Evolutionary conservation across 2,113 vertebrate genomes (phyloP).

Genomic region (Carlito syrichta): DNA sequence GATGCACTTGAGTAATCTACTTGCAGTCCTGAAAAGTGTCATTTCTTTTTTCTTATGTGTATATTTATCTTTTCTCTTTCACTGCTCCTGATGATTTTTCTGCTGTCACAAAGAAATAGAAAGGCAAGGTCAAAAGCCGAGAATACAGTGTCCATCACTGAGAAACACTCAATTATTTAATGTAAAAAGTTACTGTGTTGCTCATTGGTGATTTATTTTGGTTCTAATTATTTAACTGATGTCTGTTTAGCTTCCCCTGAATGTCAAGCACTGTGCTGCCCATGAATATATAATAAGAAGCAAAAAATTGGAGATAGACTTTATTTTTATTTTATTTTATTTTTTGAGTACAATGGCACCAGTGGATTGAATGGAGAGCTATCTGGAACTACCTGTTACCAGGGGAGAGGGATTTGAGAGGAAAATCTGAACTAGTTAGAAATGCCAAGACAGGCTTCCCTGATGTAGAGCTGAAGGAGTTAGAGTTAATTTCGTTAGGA

Average conservation of each 20-base stretch:
- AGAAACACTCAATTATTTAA: not conserved
- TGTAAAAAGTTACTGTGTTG: not conserved
- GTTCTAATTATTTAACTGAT: not conserved
- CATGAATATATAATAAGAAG: not conserved
- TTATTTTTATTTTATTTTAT: not conserved
- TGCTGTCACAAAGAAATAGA: not conserved
- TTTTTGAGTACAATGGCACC: not conserved
- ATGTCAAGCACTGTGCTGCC: not conserved
- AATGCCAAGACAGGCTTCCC: not conserved
- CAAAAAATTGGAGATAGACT: not conserved
- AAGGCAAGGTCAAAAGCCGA: not conserved
- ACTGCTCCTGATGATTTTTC: conserved; percentile 1
- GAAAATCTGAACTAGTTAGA: not conserved
- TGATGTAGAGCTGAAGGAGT: not conserved
- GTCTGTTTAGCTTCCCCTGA: not conserved
- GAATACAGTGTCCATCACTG: rapidly evolving
- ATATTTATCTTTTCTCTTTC: conserved; percentile 25
- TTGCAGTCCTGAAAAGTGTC: conserved; percentile 27
- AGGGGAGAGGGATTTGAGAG: not conserved
- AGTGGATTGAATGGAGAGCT: not conserved
- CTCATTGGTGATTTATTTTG: not conserved
- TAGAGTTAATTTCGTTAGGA: not conserved
- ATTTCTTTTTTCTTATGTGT: not conserved
- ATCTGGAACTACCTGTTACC: not conserved
- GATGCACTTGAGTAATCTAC: conserved; percentile 57